Evolutionary conservation across 2,888 invertebrate genomes (phyloP), one percentile per base, ranked within the genome.

Genomic region (Agonopterix heracliana): DNA sequence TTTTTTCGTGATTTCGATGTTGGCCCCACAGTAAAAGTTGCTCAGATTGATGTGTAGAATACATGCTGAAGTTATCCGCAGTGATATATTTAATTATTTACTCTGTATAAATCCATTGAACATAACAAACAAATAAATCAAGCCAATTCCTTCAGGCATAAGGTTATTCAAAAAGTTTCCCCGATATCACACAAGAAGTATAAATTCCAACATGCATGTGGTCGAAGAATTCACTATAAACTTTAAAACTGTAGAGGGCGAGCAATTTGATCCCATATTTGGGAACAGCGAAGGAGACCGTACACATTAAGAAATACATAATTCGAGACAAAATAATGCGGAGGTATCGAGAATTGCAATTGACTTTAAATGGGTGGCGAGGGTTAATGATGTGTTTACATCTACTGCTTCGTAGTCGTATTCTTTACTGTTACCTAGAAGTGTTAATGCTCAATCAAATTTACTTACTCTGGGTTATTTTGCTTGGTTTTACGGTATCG

Each of bases 391-490:
- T 56, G 61, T 71, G 70, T 74, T 76, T 65, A 73, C 64, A 66
- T 63, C 66, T 53, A 54, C 55, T 56, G 59, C 54, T 60, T 51
- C 52, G 51, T 56, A 61, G 64, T 68, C 64, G 67, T 57, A 56
- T 59, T 61, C 60, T 73, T 68, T 57, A 71, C 61, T 63, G 68
- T 69, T 76, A 74, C 74, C 71, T 71, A 77, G 74, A 76, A 78
- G 62, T 64, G 66, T 76, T 76, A 74, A 76, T 67, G 71, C 65
- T 61, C 76, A 79, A 81, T 83, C 77, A 81, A 81, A 78, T 72
- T 71, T 71, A 74, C 72, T 68, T 61, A 63, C 64, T 55, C 53
- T 54, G 55, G 60, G 66, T 68, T 72, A 75, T 72, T 80, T 71
- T 64, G 70, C 68, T 72, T 62, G 70, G 44, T 70, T 79, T 81